Evolutionary conservation across 2,888 invertebrate genomes (phyloP), one percentile per base, ranked within the genome.

Genomic region (Ethmia dodecea): DNA sequence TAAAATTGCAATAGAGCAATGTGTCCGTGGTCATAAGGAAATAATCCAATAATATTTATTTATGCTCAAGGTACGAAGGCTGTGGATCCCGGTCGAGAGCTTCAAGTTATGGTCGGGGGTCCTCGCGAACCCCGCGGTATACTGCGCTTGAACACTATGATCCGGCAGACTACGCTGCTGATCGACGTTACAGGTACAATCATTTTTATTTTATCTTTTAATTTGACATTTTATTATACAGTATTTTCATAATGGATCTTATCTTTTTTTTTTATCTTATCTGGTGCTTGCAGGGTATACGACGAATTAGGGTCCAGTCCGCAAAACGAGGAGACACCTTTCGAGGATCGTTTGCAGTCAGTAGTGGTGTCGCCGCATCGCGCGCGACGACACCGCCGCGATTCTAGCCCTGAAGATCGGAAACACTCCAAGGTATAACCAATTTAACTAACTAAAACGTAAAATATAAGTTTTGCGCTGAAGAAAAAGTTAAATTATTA

Each of bases 391-490:
- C 83, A 84, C 42, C 70, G 83, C 8, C 74, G 80, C 36, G 94
- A 94, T 50, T 94, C 94, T 8, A 88, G 95, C 40, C 94, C 95
- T 0, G 96, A 95, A 13, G 83, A 81, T 32, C 60, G 76, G 5
- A 81, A 78, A 55, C 79, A 74, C 49, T 80, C 81, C 10, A 83
- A 83, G 63, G 83, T 79, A 33, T 47, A n/a, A n/a, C n/a, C n/a
- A n/a, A n/a, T n/a, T n/a, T n/a, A n/a, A n/a, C n/a, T n/a, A n/a
- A n/a, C n/a, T n/a, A n/a, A n/a, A n/a, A n/a, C n/a, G n/a, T n/a
- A n/a, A n/a, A n/a, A n/a, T n/a, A n/a, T n/a, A n/a, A n/a, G n/a
- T n/a, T n/a, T n/a, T n/a, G n/a, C n/a, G n/a, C n/a, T n/a, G n/a
- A n/a, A n/a, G n/a, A n/a, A n/a, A n/a, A n/a, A n/a, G n/a, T n/a